Conservation (phyloP, 2,113 vertebrate species). For the Triplophysa tibetana region DNA sequence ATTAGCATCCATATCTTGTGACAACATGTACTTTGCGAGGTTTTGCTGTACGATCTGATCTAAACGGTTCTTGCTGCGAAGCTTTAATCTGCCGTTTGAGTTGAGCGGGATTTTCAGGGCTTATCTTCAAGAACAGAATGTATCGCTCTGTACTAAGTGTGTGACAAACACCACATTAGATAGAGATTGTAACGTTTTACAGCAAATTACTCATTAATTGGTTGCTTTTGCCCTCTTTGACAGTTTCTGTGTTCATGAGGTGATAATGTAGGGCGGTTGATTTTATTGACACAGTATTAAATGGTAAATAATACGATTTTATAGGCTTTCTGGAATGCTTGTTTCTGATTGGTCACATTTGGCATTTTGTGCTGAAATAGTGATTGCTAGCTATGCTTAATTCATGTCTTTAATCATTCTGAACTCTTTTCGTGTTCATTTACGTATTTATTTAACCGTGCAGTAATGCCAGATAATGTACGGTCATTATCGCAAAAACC, state of each 20-base stretch:
- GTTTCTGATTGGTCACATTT: too few relatives aligned
- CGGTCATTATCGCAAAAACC: too few relatives aligned
- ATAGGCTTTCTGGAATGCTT: too few relatives aligned
- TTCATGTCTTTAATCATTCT: too few relatives aligned
- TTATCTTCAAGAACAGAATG: slow-evolving; percentile 7
- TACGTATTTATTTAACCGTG: too few relatives aligned
- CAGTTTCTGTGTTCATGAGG: not conserved
- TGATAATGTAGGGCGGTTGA: not conserved
- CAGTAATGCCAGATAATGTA: too few relatives aligned
- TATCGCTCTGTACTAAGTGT: not conserved
- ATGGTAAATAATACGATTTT: too few relatives aligned
- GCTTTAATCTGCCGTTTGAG: not conserved
- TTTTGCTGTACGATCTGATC: slow-evolving; percentile 10
- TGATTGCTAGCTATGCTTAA: too few relatives aligned
- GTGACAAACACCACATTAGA: not conserved
- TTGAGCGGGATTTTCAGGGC: not conserved
- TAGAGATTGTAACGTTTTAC: not conserved
- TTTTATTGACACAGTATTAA: not conserved
- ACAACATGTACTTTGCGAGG: not conserved
- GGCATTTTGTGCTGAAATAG: too few relatives aligned
- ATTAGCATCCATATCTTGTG: not conserved
- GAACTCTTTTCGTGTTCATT: too few relatives aligned
- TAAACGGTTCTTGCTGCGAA: not conserved
- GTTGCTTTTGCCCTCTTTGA: not conserved
- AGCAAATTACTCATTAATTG: not conserved